Evolutionary conservation across 2,797 vertebrate species (phyloP), one percentile per base, ranked within the genome.

Genomic region (Eulemur rubriventer): DNA sequence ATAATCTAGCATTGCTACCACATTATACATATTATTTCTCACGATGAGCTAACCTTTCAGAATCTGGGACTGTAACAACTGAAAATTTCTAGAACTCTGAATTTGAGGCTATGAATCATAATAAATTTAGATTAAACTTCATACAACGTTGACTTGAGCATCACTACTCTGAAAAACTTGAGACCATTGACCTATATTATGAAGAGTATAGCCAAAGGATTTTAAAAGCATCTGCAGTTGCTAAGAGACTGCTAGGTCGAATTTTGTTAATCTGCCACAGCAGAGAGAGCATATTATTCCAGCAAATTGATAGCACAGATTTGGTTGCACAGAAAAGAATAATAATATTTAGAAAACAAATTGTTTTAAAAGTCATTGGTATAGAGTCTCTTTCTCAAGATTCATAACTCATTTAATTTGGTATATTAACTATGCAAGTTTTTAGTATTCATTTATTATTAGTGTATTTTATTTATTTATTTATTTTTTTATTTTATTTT

Each of bases 41-140:
- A 85, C 33, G 28, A 35, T 84, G 50, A 72, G 7, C 30, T 86
- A 87, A 67, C 24, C 35, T 94, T 91, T 90, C 55, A 46, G 52
- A 93, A 91, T 75, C 72, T 55, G 84, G 7, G 6, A 69, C n/a
- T 35, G 0, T 85, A 80, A 73, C 7, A 65, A 50, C 46, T 89
- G 26, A 63, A n/a, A 94, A 81, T 94, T 81, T 95, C 67, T 78
- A 75, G 63, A 86, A 61, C 50, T 86, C 85, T 81, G n/a, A 75
- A 41, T 24, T 24, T 63, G 81, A 96, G 22, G 9, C 61, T 80
- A 4, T 67, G 33, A 96, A 82, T 84, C 63, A 50, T 91, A 41
- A 96, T 38, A 46, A 75, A 1, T 97, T 96, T 89, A 20, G 69
- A 97, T 97, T 98, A 79, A 97, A 7, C 17, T 90, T 86, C 17